These are phyloP conservation scores for Hypanus sabinus DNA, from an alignment of 2,113 vertebrate genomes.

Conservation along the genomic window DNA sequence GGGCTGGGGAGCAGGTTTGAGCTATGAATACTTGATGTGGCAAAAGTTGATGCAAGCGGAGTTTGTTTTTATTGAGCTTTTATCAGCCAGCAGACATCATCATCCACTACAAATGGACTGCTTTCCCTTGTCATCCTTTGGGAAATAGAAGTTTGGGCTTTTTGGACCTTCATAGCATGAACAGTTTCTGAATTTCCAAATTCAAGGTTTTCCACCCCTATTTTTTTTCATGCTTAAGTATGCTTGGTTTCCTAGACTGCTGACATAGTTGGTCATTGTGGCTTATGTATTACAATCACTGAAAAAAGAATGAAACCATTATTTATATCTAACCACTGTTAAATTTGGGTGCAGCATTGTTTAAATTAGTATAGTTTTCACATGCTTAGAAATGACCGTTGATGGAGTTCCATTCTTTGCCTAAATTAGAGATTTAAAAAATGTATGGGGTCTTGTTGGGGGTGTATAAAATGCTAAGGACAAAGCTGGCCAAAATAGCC, in stretches of 20 bases:
- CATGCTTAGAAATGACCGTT: background rate
- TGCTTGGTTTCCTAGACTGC: background rate
- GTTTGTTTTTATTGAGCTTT: background rate
- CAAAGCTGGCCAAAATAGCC: background rate
- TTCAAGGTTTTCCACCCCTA: too few relatives aligned
- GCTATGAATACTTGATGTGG: background rate
- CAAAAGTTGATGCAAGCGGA: background rate
- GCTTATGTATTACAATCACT: background rate
- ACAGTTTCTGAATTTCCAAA: background rate
- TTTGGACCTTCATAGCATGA: background rate
- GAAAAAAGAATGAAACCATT: background rate
- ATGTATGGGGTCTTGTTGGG: background rate
- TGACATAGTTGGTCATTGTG: background rate
- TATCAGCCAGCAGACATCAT: background rate
- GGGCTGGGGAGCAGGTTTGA: background rate
- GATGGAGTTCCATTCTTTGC: background rate
- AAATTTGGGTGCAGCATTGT: background rate
- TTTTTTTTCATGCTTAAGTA: background rate
- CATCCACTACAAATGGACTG: background rate
- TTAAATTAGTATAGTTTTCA: background rate
- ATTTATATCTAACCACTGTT: background rate
- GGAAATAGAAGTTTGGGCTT: too few relatives aligned
- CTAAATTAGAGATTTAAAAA: background rate
- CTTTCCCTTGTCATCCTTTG: background rate
- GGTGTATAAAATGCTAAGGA: background rate